These are phyloP conservation scores for Tanypteryx hageni DNA, from an alignment of 2,888 invertebrate genomes.

Conservation along the genomic window DNA sequence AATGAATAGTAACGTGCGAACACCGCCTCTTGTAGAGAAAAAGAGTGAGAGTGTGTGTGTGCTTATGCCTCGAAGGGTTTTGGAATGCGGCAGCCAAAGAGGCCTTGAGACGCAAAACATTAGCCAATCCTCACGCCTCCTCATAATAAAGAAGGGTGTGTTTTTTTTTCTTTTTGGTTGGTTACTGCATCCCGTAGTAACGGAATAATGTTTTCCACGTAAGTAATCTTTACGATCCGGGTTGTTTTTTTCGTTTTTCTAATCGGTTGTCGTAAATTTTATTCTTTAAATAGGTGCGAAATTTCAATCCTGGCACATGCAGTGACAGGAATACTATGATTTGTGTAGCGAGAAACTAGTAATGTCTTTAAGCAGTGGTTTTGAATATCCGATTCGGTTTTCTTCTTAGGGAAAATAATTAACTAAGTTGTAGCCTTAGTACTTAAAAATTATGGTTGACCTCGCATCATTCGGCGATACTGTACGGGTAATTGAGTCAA, in stretches of 20 bases:
- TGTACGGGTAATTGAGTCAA: too few relatives aligned
- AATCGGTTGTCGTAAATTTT: background rate
- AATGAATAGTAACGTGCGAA: background rate
- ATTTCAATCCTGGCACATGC: too few relatives aligned
- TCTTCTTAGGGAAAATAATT: too few relatives aligned
- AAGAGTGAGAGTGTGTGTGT: too few relatives aligned
- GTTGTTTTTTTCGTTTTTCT: background rate
- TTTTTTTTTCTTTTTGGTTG: background rate
- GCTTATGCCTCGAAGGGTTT: background rate
- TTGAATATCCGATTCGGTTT: too few relatives aligned
- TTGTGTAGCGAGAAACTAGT: too few relatives aligned
- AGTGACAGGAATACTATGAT: too few relatives aligned
- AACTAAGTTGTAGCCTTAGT: too few relatives aligned
- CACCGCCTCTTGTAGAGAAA: background rate
- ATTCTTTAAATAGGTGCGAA: too few relatives aligned
- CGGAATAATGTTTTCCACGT: background rate
- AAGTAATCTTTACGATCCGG: background rate
- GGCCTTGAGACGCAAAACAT: conserved; percentile 24
- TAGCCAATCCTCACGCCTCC: conserved; percentile 7
- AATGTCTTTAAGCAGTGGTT: too few relatives aligned
- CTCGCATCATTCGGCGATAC: too few relatives aligned
- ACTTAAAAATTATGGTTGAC: too few relatives aligned
- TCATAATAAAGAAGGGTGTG: background rate
- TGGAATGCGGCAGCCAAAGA: conserved; percentile 13
- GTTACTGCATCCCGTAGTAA: background rate